Conservation (phyloP, 2,888 invertebrate species). For the Limenitis camilla region DNA sequence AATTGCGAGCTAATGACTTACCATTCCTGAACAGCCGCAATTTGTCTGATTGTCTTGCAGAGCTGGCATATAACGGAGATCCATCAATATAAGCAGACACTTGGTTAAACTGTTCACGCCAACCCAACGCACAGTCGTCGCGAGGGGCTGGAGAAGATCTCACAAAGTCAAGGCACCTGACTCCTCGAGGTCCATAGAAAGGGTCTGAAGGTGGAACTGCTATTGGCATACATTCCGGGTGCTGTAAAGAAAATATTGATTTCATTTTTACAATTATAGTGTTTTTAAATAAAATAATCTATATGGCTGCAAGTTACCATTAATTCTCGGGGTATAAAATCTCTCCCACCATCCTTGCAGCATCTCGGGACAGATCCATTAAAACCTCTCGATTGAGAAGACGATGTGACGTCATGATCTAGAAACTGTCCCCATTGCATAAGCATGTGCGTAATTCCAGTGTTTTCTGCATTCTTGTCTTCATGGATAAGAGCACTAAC, state of each 20-base stretch:
- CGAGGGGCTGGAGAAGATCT: slow-evolving; percentile 87
- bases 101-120: slow-evolving; percentile 90
- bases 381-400: slow-evolving; percentile 84
- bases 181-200: slow-evolving; percentile 80
- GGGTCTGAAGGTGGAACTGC: slow-evolving; percentile 81
- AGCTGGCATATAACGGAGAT: slow-evolving; percentile 87
- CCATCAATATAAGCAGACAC: slow-evolving; percentile 87
- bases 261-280: not conserved
- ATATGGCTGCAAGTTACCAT: slow-evolving; percentile 58
- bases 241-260: slow-evolving; percentile 55
- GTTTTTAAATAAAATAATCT: not conserved
- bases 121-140: slow-evolving; percentile 86
- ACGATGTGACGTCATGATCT: slow-evolving; percentile 90
- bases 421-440: slow-evolving; percentile 95
- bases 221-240: slow-evolving; percentile 91
- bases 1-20: slow-evolving; percentile 31
- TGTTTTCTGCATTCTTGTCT: slow-evolving; percentile 77
- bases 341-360: slow-evolving; percentile 77
- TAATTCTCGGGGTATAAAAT: slow-evolving; percentile 76
- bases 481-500: slow-evolving; percentile 80
- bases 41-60: slow-evolving; percentile 80
- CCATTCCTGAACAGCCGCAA: slow-evolving; percentile 85
- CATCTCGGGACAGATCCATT: slow-evolving; percentile 87
- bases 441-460: slow-evolving; percentile 83
- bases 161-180: slow-evolving; percentile 87